These are phyloP conservation scores for Latrodectus hesperus DNA, from an alignment of 2,888 invertebrate genomes.

Conservation along the genomic window DNA sequence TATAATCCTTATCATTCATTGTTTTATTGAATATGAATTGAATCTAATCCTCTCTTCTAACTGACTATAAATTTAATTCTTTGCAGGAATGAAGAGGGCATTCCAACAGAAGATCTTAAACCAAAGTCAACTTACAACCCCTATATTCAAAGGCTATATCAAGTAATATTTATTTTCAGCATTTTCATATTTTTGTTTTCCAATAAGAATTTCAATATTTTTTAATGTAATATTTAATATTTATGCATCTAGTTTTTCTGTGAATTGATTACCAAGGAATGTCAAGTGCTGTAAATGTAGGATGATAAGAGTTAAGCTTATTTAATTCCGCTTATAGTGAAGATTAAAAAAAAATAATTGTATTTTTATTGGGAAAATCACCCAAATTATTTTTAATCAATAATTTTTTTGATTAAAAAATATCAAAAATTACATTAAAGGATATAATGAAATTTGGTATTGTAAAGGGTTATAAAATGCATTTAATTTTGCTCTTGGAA, in stretches of 20 bases:
- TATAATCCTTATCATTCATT: neutral
- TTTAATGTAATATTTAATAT: neutral
- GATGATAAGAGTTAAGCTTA: neutral
- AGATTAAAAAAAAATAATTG: neutral
- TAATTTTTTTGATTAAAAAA: too few species aligned
- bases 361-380: too few species aligned
- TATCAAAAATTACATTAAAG: too few species aligned
- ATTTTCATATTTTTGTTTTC: neutral
- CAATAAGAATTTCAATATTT: neutral
- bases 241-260: neutral
- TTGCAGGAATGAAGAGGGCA: conserved; percentile 69
- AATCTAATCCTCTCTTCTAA: neutral
- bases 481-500: too few species aligned
- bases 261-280: neutral
- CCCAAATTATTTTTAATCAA: too few species aligned
- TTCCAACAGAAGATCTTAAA: conserved; percentile 75
- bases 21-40: neutral
- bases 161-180: conserved; percentile 39
- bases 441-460: too few species aligned
- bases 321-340: neutral
- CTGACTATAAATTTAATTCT: neutral
- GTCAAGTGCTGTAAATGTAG: neutral
- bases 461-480: too few species aligned
- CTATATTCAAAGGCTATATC: conserved; percentile 78
- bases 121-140: conserved; percentile 78